Evolutionary conservation across 2,888 invertebrate species (phyloP).

Genomic region (Drosophila sordidula): DNA sequence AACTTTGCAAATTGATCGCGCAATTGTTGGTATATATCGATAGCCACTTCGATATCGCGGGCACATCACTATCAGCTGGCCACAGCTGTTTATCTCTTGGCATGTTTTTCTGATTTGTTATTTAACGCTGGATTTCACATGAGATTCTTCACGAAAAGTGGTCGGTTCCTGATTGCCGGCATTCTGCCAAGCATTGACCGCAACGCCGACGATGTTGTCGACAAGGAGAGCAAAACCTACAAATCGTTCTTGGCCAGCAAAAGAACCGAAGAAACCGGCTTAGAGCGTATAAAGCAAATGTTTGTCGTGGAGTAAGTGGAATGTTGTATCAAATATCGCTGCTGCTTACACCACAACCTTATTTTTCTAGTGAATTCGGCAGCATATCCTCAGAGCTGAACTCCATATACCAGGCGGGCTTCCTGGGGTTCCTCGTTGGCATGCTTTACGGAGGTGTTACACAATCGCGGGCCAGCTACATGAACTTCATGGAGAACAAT

Average conservation of each 20-base stretch:
- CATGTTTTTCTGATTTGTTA: conserved; percentile 49
- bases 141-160: conserved; percentile 61
- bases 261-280: conserved; percentile 80
- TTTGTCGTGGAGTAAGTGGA: conserved; percentile 82
- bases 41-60: not conserved
- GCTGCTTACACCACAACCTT: not conserved
- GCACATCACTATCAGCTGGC: conserved; percentile 9
- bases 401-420: conserved; percentile 87
- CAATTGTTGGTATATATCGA: not conserved
- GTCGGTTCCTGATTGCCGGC: conserved; percentile 71
- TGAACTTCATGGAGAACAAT: conserved; percentile 90
- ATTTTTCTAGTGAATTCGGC: conserved; percentile 87
- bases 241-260: conserved; percentile 70
- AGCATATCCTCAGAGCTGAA: conserved; percentile 88
- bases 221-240: conserved; percentile 81
- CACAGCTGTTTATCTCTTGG: conserved; percentile 55
- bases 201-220: conserved; percentile 58
- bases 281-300: conserved; percentile 82
- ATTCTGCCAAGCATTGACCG: conserved; percentile 67
- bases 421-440: conserved; percentile 88
- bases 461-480: conserved; percentile 87
- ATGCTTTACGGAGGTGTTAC: conserved; percentile 88
- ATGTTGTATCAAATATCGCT: not conserved
- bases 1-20: not conserved
- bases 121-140: conserved; percentile 61